Conservation (phyloP, 2,113 vertebrate species). For the Trichechus manatus region DNA sequence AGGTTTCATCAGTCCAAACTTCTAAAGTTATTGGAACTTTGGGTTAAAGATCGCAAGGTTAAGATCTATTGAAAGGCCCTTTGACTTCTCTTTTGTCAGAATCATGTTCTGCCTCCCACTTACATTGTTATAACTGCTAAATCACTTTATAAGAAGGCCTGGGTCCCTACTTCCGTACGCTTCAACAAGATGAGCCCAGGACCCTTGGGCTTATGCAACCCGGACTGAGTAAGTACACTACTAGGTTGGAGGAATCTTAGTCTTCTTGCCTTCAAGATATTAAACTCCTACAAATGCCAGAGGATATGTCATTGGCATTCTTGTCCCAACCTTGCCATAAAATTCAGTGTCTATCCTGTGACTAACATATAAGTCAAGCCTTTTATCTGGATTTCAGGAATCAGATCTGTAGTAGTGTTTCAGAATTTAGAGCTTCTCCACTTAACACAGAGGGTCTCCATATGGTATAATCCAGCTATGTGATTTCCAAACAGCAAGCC, state of each 20-base stretch:
- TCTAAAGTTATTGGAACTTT: neutral
- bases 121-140: rapidly evolving
- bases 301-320: no score
- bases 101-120: neutral
- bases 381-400: neutral
- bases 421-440: neutral
- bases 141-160: neutral
- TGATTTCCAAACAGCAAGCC: neutral
- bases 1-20: neutral
- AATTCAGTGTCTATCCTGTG: neutral
- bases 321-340: neutral
- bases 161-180: neutral
- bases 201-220: neutral
- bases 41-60: neutral
- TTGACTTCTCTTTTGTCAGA: neutral
- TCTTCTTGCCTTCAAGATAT: neutral
- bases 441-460: neutral
- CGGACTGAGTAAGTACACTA: rapidly evolving
- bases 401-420: neutral
- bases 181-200: neutral
- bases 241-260: neutral
- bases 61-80: neutral
- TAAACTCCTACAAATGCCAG: neutral
- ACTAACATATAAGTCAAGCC: neutral
- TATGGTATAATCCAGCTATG: rapidly evolving